Conservation (phyloP, 2,797 vertebrate genomes). For the Parauchenoglanis punctatus region DNA sequence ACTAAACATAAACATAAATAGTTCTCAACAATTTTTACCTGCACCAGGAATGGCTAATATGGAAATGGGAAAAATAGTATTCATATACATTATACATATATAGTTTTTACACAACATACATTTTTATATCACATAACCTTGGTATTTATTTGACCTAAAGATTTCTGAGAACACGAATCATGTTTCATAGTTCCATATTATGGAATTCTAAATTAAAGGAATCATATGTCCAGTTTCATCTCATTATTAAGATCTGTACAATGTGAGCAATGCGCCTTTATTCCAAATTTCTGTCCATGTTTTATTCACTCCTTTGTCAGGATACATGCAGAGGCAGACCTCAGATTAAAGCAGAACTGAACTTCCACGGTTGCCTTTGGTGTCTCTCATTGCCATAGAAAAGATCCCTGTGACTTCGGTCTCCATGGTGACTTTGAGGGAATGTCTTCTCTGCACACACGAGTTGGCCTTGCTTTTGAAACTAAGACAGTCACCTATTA, state of each 20-base stretch:
- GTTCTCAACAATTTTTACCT: background rate
- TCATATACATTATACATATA: background rate
- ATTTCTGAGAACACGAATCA: background rate
- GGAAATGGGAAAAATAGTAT: background rate
- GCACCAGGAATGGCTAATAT: background rate
- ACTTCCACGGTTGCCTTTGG: constrained; percentile 14
- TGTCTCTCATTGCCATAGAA: constrained; percentile 31
- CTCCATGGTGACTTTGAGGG: constrained; percentile 56
- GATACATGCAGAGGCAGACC: background rate
- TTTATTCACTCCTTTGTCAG: constrained; percentile 1
- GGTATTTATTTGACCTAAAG: background rate
- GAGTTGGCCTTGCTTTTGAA: constrained; percentile 62
- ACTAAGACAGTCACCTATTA: constrained; percentile 65
- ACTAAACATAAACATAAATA: background rate
- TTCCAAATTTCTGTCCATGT: background rate
- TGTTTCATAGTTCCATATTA: background rate
- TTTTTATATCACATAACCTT: background rate
- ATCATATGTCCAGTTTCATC: background rate
- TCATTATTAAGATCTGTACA: background rate
- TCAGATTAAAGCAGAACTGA: constrained; percentile 26
- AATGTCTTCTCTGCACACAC: constrained; percentile 56
- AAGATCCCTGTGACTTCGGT: constrained; percentile 40
- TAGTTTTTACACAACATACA: background rate
- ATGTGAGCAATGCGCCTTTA: background rate
- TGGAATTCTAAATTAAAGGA: too few species aligned